Percentiles rank a stretch among this genome's conserved stretches.
These are phyloP conservation scores for Podiceps cristatus DNA, from an alignment of 2,113 vertebrate genomes.

Conservation along the genomic window DNA sequence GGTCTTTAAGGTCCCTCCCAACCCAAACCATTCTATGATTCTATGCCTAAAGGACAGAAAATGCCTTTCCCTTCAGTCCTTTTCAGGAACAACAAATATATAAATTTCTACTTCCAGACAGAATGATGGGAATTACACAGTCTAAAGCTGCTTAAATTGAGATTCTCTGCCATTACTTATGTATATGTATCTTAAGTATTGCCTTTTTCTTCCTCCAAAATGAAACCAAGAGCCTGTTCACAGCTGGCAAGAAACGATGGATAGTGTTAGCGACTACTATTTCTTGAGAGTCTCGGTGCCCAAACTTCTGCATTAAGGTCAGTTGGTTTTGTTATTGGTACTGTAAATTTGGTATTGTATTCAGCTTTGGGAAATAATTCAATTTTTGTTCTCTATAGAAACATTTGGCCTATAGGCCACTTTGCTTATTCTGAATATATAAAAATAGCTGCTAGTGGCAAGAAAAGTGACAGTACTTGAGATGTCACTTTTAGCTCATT, in stretches of 20 bases:
- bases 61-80: not conserved
- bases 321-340: not conserved
- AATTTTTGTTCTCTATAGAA: constrained; percentile 16
- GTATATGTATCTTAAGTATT: not conserved
- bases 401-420: not conserved
- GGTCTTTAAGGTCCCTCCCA: too few species aligned
- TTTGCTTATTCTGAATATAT: constrained; percentile 8
- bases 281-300: not conserved
- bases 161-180: not conserved
- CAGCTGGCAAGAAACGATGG: not conserved
- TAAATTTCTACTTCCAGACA: not conserved
- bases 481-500: constrained; percentile 7
- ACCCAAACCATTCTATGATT: too few species aligned
- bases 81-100: not conserved
- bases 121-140: rapidly evolving
- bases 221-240: not conserved
- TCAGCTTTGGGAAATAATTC: constrained; percentile 28
- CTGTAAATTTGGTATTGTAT: not conserved
- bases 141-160: not conserved
- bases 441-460: not conserved
- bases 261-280: not conserved
- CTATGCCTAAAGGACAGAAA: not conserved
- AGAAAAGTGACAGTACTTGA: not conserved
- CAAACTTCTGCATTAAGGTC: not conserved
- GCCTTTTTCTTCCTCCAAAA: not conserved